These are phyloP conservation scores for Cossypha heuglini DNA, from an alignment of 2,797 vertebrate genomes.

Conservation along the genomic window DNA sequence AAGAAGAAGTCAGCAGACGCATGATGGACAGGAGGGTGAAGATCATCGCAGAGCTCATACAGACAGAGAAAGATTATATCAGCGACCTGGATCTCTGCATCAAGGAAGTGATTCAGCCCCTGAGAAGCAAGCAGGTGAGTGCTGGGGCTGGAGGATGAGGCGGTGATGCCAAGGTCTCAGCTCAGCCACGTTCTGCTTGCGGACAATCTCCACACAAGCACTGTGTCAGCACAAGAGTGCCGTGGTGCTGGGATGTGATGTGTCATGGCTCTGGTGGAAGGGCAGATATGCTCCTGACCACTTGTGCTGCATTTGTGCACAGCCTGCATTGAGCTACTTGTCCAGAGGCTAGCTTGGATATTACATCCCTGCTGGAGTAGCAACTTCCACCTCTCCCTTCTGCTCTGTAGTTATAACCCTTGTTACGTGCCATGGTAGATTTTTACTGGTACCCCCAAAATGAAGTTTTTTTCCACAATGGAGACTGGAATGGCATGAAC, in stretches of 20 bases:
- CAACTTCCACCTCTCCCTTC: neutral
- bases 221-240: neutral
- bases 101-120: slow-evolving; percentile 88
- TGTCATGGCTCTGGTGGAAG: neutral
- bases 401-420: neutral
- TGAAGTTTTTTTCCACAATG: neutral
- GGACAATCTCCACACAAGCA: neutral
- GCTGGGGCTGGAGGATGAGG: fast-evolving
- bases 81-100: slow-evolving; percentile 88
- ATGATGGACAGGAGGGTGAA: slow-evolving; percentile 90
- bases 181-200: neutral
- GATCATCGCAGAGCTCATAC: slow-evolving; percentile 89
- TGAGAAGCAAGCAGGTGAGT: slow-evolving; percentile 82
- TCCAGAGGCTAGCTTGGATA: neutral
- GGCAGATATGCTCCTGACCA: neutral
- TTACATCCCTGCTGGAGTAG: neutral
- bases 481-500: neutral
- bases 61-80: slow-evolving; percentile 91
- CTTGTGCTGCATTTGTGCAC: neutral
- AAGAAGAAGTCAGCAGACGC: slow-evolving; percentile 66
- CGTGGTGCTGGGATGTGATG: fast-evolving
- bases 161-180: neutral
- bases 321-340: neutral
- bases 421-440: neutral
- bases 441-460: neutral